Conservation (phyloP, 2,888 invertebrate genomes). For the Hemicrepidius hirtus region DNA sequence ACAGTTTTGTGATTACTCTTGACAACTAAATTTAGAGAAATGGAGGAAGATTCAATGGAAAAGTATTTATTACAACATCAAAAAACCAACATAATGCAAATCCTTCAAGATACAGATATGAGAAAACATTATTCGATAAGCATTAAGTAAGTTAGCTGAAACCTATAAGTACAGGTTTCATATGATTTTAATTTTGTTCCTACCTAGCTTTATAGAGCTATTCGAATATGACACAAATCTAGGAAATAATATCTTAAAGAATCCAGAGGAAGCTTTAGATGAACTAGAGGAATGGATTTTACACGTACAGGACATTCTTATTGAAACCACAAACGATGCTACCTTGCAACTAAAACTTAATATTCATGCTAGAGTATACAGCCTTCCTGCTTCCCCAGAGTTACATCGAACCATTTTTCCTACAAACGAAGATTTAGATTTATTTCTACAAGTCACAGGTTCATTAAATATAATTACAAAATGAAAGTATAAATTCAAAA, state of each 20-base stretch:
- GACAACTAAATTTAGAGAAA: too few relatives aligned
- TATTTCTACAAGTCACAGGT: slow-evolving; percentile 84
- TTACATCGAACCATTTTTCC: slow-evolving; percentile 80
- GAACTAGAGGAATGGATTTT: slow-evolving; percentile 79
- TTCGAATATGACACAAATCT: slow-evolving; percentile 81
- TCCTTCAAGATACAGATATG: slow-evolving; percentile 77
- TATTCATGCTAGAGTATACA: slow-evolving; percentile 80
- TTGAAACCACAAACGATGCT: slow-evolving; percentile 69
- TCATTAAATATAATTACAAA: background rate
- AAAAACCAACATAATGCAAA: slow-evolving; percentile 76
- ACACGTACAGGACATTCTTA: slow-evolving; percentile 76
- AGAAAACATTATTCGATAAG: slow-evolving; percentile 79
- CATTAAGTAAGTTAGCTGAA: slow-evolving; percentile 83
- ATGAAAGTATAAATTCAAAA: background rate
- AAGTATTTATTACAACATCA: slow-evolving; percentile 79
- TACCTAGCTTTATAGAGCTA: slow-evolving; percentile 80
- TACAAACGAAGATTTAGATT: slow-evolving; percentile 81
- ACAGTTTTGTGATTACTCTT: too few relatives aligned
- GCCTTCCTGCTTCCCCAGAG: slow-evolving; percentile 82
- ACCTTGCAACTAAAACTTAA: slow-evolving; percentile 75
- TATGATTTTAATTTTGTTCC: slow-evolving; percentile 56
- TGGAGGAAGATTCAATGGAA: slow-evolving; percentile 49
- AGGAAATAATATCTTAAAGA: slow-evolving; percentile 80
- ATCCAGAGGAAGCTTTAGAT: slow-evolving; percentile 78
- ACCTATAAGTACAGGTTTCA: background rate